phyloP scores from a whole-genome alignment of 2,797 vertebrate species.

The Rhinophrynus dorsalis region DNA sequence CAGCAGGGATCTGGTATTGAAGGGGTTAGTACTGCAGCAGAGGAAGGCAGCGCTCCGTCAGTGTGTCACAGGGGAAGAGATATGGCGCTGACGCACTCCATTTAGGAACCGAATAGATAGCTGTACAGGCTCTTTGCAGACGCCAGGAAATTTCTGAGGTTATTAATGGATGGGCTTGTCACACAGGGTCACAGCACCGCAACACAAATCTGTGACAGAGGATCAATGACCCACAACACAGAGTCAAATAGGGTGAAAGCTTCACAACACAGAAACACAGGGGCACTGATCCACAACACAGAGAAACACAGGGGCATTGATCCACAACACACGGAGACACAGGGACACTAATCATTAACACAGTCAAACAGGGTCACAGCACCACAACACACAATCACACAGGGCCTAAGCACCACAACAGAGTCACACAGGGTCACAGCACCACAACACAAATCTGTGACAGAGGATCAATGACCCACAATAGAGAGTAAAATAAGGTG shows the following conservation, averaged over 20 bases:
- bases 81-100: constrained; percentile 26
- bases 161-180: constrained; percentile 2
- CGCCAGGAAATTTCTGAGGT: not conserved
- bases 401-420: too few species aligned
- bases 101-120: constrained; percentile 14
- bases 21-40: constrained; percentile 33
- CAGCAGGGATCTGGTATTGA: not conserved
- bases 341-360: too few species aligned
- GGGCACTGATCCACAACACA: not conserved
- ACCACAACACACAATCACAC: too few species aligned
- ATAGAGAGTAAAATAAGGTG: too few species aligned
- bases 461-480: not conserved
- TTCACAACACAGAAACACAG: not conserved
- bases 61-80: constrained; percentile 29
- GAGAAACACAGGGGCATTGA: not conserved
- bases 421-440: not conserved
- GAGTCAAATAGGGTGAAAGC: not conserved
- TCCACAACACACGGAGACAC: not conserved
- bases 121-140: constrained; percentile 8
- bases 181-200: not conserved
- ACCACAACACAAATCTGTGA: not conserved
- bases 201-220: not conserved
- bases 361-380: too few species aligned
- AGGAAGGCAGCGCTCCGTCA: constrained; percentile 10
- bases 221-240: not conserved